Evolutionary conservation across 1,140 invertebrate genomes (phyloP), one percentile per base, ranked within the genome.

Genomic region (Atta texana): DNA sequence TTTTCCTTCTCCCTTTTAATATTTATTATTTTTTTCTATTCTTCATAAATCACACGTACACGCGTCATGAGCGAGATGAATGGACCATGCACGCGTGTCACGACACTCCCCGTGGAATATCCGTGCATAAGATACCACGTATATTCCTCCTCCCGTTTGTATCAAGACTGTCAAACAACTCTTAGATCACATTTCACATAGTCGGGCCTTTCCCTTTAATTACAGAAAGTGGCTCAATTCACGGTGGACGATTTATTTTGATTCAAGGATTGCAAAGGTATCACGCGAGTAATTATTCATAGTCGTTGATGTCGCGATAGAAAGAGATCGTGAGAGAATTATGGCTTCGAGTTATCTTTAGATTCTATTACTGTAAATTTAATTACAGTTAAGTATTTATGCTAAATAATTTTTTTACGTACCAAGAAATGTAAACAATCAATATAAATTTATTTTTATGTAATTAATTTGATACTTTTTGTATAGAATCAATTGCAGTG

Each of bases 211-310:
- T 34, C 80, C 55, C 69, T 84, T 84, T 84, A 84, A 84, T 84
- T 84, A 84, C 69, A 61, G 69, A 84, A 74, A 84, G 69, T 84
- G 80, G n/a, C 51, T 81, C 78, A 71, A 53, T 81, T 71, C 71
- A 81, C 78, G 66, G 64, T 51, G 51, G 66, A 34, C 80, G 80
- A 84, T 84, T 84, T 84, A 84, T 84, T 84, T 61, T 74, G 80
- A 84, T 84, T 84, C 80, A 61, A 84, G 55, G 34, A 53, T 69
- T 71, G 64, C 64, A 18, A 12, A 18, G 5, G 39, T 53, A 66
- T 80, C 76, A 84, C 80, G 80, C 80, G 80, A 84, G 24, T 74
- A n/a, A 44, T 74, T 57, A 81, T 18, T 71, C 77, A 71, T 61
- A 21, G 61, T 66, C 75, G 39, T 78, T 68, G 44, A 68, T 44